phyloP scores from a whole-genome alignment of 2,797 vertebrate species.

The Syngnathus rostellatus region DNA sequence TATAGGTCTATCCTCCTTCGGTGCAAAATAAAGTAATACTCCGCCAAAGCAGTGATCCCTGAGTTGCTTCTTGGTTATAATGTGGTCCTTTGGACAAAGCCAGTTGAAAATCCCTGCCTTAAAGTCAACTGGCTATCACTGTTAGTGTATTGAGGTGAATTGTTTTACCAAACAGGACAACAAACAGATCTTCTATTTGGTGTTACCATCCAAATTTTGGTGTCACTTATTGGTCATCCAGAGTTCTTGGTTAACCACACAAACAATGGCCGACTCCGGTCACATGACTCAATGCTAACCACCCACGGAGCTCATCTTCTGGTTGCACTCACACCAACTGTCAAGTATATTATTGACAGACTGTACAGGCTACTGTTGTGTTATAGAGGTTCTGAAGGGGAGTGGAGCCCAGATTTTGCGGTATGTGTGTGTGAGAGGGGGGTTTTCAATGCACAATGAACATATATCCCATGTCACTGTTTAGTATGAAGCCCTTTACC shows the following conservation, averaged over 20 bases:
- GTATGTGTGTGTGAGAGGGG: constrained; percentile 20
- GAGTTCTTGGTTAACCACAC: not conserved
- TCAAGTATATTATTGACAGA: not conserved
- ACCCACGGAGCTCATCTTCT: not conserved
- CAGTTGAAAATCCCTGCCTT: not conserved
- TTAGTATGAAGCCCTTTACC: constrained; percentile 67
- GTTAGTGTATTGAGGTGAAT: not conserved
- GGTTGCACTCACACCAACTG: not conserved
- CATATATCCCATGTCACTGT: constrained; percentile 69
- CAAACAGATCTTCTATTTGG: not conserved
- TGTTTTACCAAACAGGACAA: not conserved
- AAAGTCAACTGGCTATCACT: not conserved
- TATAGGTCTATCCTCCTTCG: too few species aligned
- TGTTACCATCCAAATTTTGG: not conserved
- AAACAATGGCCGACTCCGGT: not conserved
- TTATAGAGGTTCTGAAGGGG: constrained; percentile 33
- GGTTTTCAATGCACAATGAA: constrained; percentile 70
- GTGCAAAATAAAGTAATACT: too few species aligned
- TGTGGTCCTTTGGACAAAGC: too few species aligned
- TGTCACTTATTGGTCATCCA: not conserved
- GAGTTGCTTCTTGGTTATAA: too few species aligned
- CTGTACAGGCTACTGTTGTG: constrained; percentile 57
- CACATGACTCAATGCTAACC: not conserved
- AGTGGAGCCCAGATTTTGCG: constrained; percentile 44
- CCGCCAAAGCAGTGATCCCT: too few species aligned